Conservation (phyloP, 2,113 vertebrate species). For the Corythornis cristatus region DNA sequence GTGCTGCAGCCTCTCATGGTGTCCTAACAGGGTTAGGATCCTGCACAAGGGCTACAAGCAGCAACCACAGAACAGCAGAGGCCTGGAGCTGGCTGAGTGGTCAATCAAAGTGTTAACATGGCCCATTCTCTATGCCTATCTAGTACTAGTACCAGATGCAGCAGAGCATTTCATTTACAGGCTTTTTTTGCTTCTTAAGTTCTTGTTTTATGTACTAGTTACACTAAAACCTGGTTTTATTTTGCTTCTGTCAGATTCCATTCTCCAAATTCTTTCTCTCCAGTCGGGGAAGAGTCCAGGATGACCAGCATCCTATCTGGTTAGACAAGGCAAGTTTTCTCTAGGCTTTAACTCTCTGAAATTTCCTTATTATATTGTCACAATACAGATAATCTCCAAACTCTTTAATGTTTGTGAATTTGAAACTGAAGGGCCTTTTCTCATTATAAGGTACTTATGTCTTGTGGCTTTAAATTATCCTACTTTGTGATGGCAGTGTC, state of each 20-base stretch:
- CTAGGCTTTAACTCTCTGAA: not conserved
- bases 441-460: not conserved
- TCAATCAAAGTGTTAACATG: not conserved
- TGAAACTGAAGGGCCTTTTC: not conserved
- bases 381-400: not conserved
- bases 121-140: not conserved
- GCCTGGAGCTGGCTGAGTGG: not conserved
- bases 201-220: not conserved
- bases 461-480: not conserved
- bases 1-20: not conserved
- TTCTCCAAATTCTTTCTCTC: conserved; percentile 97
- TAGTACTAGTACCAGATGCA: not conserved
- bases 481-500: not conserved
- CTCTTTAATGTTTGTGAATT: not conserved
- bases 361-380: not conserved
- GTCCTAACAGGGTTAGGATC: too few species aligned
- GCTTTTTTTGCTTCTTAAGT: not conserved
- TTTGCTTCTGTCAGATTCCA: conserved; percentile 83
- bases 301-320: conserved; percentile 82
- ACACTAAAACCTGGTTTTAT: not conserved
- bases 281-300: conserved; percentile 88
- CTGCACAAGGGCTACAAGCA: fast-evolving
- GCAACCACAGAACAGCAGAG: not conserved
- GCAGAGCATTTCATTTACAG: not conserved
- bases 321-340: conserved; percentile 85